Conservation (phyloP, 2,113 vertebrate species). For the Heteronetta atricapilla region DNA sequence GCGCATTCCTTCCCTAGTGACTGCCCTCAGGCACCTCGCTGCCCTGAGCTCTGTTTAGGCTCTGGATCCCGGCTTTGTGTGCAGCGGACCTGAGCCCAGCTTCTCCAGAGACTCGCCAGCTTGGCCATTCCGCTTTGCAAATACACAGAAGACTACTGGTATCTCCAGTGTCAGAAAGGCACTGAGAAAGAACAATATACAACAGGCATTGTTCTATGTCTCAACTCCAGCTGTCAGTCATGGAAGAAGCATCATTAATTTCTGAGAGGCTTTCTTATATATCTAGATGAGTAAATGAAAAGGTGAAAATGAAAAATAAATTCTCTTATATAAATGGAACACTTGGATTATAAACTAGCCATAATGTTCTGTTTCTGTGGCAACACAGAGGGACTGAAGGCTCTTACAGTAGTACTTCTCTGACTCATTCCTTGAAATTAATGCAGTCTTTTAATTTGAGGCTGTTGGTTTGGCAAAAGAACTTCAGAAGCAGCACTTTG, state of each 20-base stretch:
- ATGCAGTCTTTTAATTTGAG: constrained; percentile 67
- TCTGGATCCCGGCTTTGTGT: background rate
- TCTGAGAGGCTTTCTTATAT: constrained; percentile 13
- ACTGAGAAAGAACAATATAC: background rate
- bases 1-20: fast-evolving
- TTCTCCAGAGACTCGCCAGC: background rate
- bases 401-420: constrained; percentile 35
- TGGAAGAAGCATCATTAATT: constrained; percentile 28
- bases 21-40: background rate
- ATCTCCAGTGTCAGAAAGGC: background rate
- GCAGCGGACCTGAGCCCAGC: background rate
- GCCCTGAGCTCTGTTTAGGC: background rate
- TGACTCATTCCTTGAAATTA: constrained; percentile 68
- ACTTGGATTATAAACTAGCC: constrained; percentile 61
- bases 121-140: background rate
- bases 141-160: background rate
- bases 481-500: constrained; percentile 66
- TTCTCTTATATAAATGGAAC: constrained; percentile 38
- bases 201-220: background rate
- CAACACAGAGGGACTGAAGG: constrained; percentile 41
- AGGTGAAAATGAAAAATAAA: constrained; percentile 63
- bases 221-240: background rate
- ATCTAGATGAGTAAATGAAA: constrained; percentile 40
- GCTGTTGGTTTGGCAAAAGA: constrained; percentile 47
- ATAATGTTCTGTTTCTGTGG: constrained; percentile 58